Evolutionary conservation across 2,797 vertebrate species (phyloP), one percentile per base, ranked within the genome.

Genomic region (Leptoclinus maculatus): DNA sequence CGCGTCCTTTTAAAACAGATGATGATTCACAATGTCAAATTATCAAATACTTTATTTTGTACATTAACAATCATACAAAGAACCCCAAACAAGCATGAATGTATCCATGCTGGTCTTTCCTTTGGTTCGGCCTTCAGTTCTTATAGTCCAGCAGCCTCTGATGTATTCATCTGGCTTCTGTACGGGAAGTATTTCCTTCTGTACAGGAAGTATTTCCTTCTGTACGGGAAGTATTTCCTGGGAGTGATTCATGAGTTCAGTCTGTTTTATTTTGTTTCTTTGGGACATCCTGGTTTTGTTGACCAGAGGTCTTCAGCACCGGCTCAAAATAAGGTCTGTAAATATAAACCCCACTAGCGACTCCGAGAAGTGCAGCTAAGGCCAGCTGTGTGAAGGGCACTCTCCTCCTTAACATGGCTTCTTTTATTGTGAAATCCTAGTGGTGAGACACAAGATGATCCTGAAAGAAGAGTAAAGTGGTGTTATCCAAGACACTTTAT

Each of bases 271-370:
- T 74, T 17, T 74, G 54, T 78, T 87, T 82, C 67, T 90, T 84
- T 74, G 81, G 70, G 68, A 69, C 72, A n/a, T 84, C 86, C 65
- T 86, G 70, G 45, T 85, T 68, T 70, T 83, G 71, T 57, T 79
- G 76, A 45, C 7, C 72, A 39, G 70, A 19, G 2, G 74, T 87
- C 81, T 77, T 93, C 43, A 57, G 73, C n/a, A 64, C 77, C 0
- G 92, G 63, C 57, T 93, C 92, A 88, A 96, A 97, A 78, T 93
- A 74, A 34, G 97, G 97, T 86, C 87, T 95, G 90, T 97, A 99
- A 80, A 99, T 95, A 78, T 98, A 99, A 66, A 98, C 0, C 7
- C 97, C 98, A 78, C 96, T 96, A 38, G 45, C 85, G 59, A 97
- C 91, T 80, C 97, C 97, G 4, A 98, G 83, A 41, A 94, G 0